A percentile compares a stretch with the other conserved stretches of the same genome.
These are phyloP conservation scores for Drosophila buzzatii DNA, from an alignment of 2,888 invertebrate species.

Conservation along the genomic window DNA sequence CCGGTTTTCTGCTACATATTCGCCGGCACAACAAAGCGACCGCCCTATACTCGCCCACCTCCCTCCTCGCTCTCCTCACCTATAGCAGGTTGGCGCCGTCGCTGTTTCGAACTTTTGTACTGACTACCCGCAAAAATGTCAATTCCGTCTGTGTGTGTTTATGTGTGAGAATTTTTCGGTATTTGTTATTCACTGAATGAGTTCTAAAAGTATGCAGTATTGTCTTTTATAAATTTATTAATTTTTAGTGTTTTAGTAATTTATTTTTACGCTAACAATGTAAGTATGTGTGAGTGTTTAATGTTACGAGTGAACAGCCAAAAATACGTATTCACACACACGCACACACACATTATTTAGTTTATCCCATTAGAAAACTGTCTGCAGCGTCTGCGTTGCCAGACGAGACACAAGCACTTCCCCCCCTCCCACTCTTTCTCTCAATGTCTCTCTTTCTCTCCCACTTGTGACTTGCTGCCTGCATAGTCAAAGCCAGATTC, in stretches of 20 bases:
- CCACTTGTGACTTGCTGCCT: conserved; percentile 27
- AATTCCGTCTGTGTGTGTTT: conserved; percentile 12
- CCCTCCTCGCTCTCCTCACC: background rate
- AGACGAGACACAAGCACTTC: conserved; percentile 57
- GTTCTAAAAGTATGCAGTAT: conserved; percentile 36
- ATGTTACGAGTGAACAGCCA: conserved; percentile 28
- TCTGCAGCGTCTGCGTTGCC: conserved; percentile 66
- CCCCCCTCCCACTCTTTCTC: background rate
- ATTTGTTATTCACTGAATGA: conserved; percentile 22
- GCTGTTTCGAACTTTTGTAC: conserved; percentile 46
- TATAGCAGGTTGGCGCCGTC: conserved; percentile 58
- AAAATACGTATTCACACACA: conserved; percentile 1
- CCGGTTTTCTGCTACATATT: conserved; percentile 50
- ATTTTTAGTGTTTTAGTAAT: background rate
- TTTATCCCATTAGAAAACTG: conserved; percentile 69
- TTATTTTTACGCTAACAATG: background rate
- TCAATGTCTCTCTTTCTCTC: background rate
- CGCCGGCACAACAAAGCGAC: conserved; percentile 70
- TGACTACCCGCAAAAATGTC: conserved; percentile 38
- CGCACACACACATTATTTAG: conserved; percentile 28
- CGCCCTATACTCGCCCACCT: conserved; percentile 21
- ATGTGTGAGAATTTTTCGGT: conserved; percentile 28
- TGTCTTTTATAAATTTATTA: conserved; percentile 8
- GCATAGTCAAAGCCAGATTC: conserved; percentile 24
- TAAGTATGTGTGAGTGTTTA: conserved; percentile 17